A percentile compares a stretch with the other conserved stretches of the same genome.
phyloP scores from a whole-genome alignment of 2,113 vertebrate species.

The Thamnophis sirtalis region DNA sequence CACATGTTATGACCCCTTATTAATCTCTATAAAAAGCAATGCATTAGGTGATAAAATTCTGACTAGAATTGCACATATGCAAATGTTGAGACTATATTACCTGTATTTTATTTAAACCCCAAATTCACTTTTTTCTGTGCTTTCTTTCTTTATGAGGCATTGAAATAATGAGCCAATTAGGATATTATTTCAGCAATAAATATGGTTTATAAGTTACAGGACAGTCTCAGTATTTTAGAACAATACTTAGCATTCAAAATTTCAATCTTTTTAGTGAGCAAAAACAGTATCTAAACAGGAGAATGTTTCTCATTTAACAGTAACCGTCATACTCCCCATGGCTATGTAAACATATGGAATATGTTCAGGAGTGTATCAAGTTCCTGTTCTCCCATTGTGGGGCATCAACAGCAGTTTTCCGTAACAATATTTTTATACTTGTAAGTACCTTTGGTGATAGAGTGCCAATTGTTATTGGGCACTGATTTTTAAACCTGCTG shows the following conservation, averaged over 20 bases:
- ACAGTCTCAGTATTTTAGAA: background rate
- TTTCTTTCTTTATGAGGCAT: background rate
- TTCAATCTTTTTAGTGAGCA: background rate
- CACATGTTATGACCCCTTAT: conserved; percentile 26
- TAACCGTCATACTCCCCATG: background rate
- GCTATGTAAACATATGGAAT: background rate
- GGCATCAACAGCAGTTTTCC: background rate
- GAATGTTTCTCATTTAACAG: background rate
- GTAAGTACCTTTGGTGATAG: background rate
- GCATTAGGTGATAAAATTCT: conserved; percentile 33
- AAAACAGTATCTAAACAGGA: background rate
- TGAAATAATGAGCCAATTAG: background rate
- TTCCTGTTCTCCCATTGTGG: background rate
- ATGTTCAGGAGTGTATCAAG: background rate
- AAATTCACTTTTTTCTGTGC: background rate
- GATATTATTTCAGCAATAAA: background rate
- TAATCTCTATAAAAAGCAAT: conserved; percentile 1
- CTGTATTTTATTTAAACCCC: background rate
- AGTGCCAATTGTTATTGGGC: background rate
- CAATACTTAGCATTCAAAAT: background rate
- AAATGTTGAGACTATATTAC: background rate
- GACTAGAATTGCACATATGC: conserved; percentile 13
- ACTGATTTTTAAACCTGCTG: background rate
- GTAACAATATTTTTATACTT: background rate
- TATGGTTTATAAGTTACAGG: background rate